Evolutionary conservation across 1,140 invertebrate genomes (phyloP).

Genomic region (Magallana angulata): DNA sequence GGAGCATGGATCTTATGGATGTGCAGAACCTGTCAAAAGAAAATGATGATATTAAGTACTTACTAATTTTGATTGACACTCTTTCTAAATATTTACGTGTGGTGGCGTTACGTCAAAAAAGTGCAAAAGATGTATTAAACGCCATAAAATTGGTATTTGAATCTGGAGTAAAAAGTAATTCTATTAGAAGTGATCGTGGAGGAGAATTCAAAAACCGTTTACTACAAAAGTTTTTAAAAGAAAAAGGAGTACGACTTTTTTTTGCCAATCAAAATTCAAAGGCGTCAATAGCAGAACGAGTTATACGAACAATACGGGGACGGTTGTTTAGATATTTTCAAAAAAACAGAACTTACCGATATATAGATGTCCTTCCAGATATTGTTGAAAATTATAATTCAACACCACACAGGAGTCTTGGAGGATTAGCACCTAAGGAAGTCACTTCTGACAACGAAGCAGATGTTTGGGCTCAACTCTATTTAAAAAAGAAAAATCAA

Average conservation of each 20-base stretch:
- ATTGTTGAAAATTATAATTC: conserved; percentile 48
- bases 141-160: not conserved
- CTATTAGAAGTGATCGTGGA: conserved; percentile 10
- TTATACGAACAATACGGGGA: conserved; percentile 37
- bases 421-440: conserved; percentile 42
- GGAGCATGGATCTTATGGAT: conserved; percentile 34
- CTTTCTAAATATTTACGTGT: conserved; percentile 9
- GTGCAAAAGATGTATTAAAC: not conserved
- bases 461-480: conserved; percentile 45
- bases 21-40: conserved; percentile 28
- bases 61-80: conserved; percentile 34
- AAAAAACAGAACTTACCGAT: conserved; percentile 42
- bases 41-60: conserved; percentile 39
- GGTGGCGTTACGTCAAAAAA: not conserved
- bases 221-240: not conserved
- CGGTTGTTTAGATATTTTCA: conserved; percentile 44
- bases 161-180: not conserved
- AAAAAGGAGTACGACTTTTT: not conserved
- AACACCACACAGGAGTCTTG: conserved; percentile 41
- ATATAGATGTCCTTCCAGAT: conserved; percentile 43
- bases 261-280: conserved; percentile 3
- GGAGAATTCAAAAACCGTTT: conserved; percentile 5
- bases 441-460: conserved; percentile 44
- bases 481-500: not conserved
- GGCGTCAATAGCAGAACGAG: conserved; percentile 43